Evolutionary conservation across 2,113 vertebrate genomes (phyloP).

Genomic region (Embiotoca jacksoni): DNA sequence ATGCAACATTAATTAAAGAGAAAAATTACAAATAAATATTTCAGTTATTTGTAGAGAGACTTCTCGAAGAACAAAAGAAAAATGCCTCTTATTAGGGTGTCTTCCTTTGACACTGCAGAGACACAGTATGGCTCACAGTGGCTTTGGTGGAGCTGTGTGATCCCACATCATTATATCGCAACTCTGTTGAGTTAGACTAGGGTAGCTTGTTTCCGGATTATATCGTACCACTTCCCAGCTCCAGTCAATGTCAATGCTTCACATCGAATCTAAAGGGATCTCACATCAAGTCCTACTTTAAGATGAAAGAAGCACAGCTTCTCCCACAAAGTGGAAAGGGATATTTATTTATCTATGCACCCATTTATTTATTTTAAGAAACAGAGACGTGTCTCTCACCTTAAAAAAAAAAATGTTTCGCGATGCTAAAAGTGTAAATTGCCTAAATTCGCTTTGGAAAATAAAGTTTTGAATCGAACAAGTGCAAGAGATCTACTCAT

Average conservation of each 20-base stretch:
- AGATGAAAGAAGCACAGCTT: constrained; percentile 19
- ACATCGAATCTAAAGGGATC: constrained; percentile 47
- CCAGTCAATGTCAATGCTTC: constrained; percentile 29
- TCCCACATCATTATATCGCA: constrained; percentile 57
- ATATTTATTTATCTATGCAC: constrained; percentile 48
- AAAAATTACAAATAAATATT: constrained; percentile 50
- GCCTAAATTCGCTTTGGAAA: constrained; percentile 11
- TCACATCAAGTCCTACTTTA: constrained; percentile 31
- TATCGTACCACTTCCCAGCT: constrained; percentile 24
- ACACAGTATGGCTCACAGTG: constrained; percentile 33
- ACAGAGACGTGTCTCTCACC: constrained; percentile 5
- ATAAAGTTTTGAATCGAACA: constrained; percentile 19
- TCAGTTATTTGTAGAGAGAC: constrained; percentile 55
- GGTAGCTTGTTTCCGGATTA: constrained; percentile 39
- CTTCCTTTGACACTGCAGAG: constrained; percentile 45
- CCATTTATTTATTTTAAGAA: constrained; percentile 53
- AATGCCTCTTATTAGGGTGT: constrained; percentile 8
- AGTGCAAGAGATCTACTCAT: constrained; percentile 11
- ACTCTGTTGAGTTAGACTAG: constrained; percentile 29
- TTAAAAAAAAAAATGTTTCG: neutral
- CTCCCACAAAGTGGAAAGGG: constrained; percentile 13
- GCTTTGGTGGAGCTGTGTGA: constrained; percentile 47
- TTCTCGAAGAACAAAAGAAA: constrained; percentile 36
- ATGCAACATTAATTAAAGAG: constrained; percentile 64
- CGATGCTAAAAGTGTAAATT: constrained; percentile 15